These are phyloP conservation scores for Caenorhabditis doughertyi DNA, from an alignment of 2,888 invertebrate species.

Conservation along the genomic window DNA sequence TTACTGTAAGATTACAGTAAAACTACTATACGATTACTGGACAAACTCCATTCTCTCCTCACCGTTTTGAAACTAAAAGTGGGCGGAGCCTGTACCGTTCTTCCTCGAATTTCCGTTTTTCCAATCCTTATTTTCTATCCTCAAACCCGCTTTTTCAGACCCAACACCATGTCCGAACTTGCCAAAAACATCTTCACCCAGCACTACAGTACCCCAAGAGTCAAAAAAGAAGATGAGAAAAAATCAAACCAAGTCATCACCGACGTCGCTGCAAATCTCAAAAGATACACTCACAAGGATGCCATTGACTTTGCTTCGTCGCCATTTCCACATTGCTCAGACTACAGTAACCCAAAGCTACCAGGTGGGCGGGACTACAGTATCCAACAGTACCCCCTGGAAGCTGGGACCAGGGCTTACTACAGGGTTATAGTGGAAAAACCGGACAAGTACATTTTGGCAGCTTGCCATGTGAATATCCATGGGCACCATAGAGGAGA, in stretches of 20 bases:
- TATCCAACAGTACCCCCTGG: neutral
- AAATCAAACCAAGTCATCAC: neutral
- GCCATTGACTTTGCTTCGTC: neutral
- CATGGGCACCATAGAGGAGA: constrained; percentile 21
- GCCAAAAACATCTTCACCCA: neutral
- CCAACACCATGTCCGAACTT: neutral
- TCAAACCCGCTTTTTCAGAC: neutral
- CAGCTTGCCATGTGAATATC: constrained; percentile 20
- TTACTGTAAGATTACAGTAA: too few relatives aligned
- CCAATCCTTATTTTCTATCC: too few relatives aligned
- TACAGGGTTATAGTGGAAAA: constrained; percentile 8
- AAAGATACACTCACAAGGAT: neutral
- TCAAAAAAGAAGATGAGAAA: neutral
- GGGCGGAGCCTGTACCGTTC: too few relatives aligned
- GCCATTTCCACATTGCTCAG: too few relatives aligned
- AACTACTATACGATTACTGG: too few relatives aligned
- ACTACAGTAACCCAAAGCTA: neutral
- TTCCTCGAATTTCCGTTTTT: too few relatives aligned
- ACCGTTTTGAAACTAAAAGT: too few relatives aligned
- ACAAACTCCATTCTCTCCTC: too few relatives aligned
- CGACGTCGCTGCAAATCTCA: neutral
- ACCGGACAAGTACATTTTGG: neutral
- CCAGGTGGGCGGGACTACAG: neutral
- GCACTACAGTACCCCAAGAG: neutral
- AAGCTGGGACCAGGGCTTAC: constrained; percentile 1